Evolutionary conservation across 2,113 vertebrate genomes (phyloP).

Genomic region (Peromyscus maniculatus): DNA sequence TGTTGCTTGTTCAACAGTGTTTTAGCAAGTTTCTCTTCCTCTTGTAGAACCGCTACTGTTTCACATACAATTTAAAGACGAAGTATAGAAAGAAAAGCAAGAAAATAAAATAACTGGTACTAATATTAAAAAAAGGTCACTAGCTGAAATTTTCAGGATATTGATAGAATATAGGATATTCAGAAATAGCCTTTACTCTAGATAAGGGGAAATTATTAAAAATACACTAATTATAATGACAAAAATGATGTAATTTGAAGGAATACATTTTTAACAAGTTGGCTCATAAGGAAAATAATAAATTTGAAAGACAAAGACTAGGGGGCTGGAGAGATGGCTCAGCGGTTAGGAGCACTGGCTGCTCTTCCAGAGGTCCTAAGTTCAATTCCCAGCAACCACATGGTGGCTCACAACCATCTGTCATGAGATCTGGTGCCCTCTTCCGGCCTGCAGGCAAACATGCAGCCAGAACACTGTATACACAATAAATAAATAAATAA

Average conservation of each 20-base stretch:
- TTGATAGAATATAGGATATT: not conserved
- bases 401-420: too few relatives aligned
- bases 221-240: not conserved
- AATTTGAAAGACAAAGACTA: not conserved
- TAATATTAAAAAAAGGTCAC: conserved; percentile 25
- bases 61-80: conserved; percentile 31
- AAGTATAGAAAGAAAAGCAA: conserved; percentile 38
- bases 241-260: conserved; percentile 7
- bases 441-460: too few relatives aligned
- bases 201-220: conserved; percentile 38
- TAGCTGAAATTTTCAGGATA: not conserved
- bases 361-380: too few relatives aligned
- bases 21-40: conserved; percentile 42
- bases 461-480: too few relatives aligned
- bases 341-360: too few relatives aligned
- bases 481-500: too few relatives aligned
- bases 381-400: too few relatives aligned
- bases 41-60: conserved; percentile 8
- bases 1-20: conserved; percentile 15
- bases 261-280: conserved; percentile 15
- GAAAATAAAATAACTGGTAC: conserved; percentile 37
- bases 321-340: too few relatives aligned
- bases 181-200: conserved; percentile 11
- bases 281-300: conserved; percentile 35
- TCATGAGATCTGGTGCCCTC: too few relatives aligned